Evolutionary conservation across 2,113 vertebrate genomes (phyloP).

Genomic region (Ploceus nigricollis): DNA sequence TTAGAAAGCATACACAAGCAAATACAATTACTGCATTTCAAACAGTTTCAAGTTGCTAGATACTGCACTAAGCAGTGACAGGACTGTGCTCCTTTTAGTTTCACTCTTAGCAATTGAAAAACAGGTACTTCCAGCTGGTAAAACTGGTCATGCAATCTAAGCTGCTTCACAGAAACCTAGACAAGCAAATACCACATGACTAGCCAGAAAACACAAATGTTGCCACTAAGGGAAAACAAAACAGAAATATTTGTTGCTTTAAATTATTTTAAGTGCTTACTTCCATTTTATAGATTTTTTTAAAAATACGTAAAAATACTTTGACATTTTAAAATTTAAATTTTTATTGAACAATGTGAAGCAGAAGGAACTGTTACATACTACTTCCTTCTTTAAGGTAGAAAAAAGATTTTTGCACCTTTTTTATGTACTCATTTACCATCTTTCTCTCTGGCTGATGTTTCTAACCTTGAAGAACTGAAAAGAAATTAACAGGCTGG

Average conservation of each 20-base stretch:
- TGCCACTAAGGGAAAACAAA: neutral
- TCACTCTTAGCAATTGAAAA: neutral
- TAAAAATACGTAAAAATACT: neutral
- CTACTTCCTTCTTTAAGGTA: neutral
- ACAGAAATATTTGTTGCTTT: neutral
- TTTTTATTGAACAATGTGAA: neutral
- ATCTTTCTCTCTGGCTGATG: neutral
- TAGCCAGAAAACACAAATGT: neutral
- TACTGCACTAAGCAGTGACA: neutral
- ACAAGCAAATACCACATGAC: neutral
- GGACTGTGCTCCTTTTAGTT: neutral
- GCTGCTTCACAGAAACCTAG: neutral
- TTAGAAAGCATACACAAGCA: neutral
- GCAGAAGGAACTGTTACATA: neutral
- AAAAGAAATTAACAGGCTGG: neutral
- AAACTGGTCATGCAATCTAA: neutral
- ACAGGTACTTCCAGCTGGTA: neutral
- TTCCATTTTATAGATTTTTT: neutral
- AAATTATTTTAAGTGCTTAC: neutral
- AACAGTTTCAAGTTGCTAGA: neutral
- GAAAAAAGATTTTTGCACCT: neutral
- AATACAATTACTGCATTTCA: neutral
- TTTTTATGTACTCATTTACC: neutral
- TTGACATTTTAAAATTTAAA: neutral
- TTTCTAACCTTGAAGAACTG: neutral